Base-by-base conservation (phyloP, 92 coral and sea anemone genomes). In the Porites rus region DNA sequence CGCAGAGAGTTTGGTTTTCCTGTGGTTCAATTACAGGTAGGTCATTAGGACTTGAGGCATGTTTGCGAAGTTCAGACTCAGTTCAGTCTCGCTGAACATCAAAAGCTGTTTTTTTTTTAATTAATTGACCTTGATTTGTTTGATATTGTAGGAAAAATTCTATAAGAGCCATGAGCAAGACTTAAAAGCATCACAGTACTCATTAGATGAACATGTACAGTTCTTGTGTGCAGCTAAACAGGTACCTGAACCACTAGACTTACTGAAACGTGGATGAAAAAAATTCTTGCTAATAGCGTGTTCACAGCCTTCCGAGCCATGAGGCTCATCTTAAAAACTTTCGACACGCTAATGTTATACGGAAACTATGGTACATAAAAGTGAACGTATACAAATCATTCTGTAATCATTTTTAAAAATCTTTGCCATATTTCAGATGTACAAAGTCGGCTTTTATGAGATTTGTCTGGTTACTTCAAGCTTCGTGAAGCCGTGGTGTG, bases 401-500 rank as follows among this genome's bases (percentile, higher is more conserved):
- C 46, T 38, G 2, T 38, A 38, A 38, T 38, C 46, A 38, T 38
- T 38, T 38, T 38, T 38, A 38, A 38, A 38, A 38, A 4, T 38
- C 18, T 69, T 54, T 21, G 21, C 16, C 24, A 6, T 21, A 1
- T 58, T 75, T 84, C 51, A 84, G 88, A 71, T 84, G 71, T 84
- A 74, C 54, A 63, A 12, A 75, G 88, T 84, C 51, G 88, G 88
- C 75, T 6, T 73, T 16, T 74, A 0, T 74, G 58, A 25, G 56
- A 20, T 10, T 50, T 31, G 88, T 58, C 53, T 84, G 8, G 88
- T 84, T 14, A 51, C 80, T 22, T 63, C 79, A 17, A 25, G 52
- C 28, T 84, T 74, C 67, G 75, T 84, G 1, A 84, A 74, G 67
- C 88, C 88, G 63, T 84, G 88, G 88, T 74, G 80, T 84, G 67